Percentiles rank a stretch among this genome's conserved stretches.
These are phyloP conservation scores for Bolinopsis microptera DNA, from an alignment of 37 sponge, comb jelly and placozoan species.

Conservation along the genomic window DNA sequence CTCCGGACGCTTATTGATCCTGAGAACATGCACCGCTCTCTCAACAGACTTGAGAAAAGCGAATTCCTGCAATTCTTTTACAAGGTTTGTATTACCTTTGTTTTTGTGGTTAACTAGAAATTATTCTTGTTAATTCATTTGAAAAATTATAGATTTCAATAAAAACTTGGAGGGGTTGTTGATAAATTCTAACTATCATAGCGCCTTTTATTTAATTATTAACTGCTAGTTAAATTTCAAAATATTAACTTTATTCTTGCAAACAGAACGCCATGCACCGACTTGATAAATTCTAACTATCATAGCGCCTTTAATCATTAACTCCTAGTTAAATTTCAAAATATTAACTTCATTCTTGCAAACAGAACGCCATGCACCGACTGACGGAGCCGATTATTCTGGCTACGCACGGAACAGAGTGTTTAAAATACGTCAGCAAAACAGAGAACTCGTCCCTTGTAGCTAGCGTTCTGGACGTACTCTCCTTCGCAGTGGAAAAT, in stretches of 20 bases:
- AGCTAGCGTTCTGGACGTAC: conserved; percentile 87
- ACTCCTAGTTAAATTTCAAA: no score
- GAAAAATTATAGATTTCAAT: no score
- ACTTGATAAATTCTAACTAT: no score
- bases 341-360: no score
- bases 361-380: conserved; percentile 87
- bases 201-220: no score
- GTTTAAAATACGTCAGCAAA: conserved; percentile 64
- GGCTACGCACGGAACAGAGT: conserved; percentile 64
- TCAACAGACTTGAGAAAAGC: conserved; percentile 75
- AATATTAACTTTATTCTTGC: no score
- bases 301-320: no score
- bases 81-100: conserved; percentile 64
- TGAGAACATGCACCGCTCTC: conserved; percentile 71
- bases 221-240: no score
- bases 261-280: conserved; percentile 89
- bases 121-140: no score
- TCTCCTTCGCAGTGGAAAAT: conserved; percentile 86
- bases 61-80: conserved; percentile 92
- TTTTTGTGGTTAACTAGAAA: no score
- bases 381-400: conserved; percentile 73
- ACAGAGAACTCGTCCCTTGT: conserved; percentile 81
- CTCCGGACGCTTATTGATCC: conserved; percentile 88
- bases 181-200: no score
- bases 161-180: no score